Evolutionary conservation across 2,797 vertebrate genomes (phyloP).

Genomic region (Mergus octosetaceus): DNA sequence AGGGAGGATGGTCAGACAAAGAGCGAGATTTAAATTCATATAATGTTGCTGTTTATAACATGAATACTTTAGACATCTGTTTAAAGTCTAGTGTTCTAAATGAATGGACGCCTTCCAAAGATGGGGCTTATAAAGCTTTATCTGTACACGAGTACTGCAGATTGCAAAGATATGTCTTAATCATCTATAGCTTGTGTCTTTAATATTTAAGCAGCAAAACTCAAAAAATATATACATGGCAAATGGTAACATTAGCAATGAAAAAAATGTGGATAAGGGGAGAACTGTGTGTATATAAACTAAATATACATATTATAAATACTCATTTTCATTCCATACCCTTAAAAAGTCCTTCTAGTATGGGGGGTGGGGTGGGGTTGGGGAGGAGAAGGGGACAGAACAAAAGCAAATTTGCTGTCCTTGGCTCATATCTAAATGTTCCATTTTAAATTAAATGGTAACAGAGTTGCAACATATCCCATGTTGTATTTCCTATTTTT

Average conservation of each 20-base stretch:
- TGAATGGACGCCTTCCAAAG: conserved; percentile 61
- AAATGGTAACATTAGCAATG: neutral
- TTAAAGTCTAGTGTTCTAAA: conserved; percentile 51
- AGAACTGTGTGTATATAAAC: neutral
- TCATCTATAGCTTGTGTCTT: conserved; percentile 41
- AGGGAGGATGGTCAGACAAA: conserved; percentile 56
- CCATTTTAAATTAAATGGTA: conserved; percentile 35
- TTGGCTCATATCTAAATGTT: conserved; percentile 26
- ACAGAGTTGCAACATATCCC: neutral
- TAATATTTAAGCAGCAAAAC: conserved; percentile 28
- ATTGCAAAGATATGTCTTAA: conserved; percentile 62
- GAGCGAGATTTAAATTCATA: conserved; percentile 59
- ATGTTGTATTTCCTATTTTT: conserved; percentile 19
- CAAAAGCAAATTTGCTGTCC: conserved; percentile 33
- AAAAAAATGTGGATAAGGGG: neutral
- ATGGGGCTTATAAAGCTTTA: conserved; percentile 20
- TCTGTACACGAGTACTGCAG: neutral
- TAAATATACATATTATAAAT: neutral
- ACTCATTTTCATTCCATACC: neutral
- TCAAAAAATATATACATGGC: neutral
- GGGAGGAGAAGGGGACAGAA: neutral
- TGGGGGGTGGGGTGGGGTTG: rapidly evolving
- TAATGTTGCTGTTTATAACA: conserved; percentile 57
- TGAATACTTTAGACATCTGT: conserved; percentile 71
- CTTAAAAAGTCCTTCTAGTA: conserved; percentile 33